A percentile compares a stretch with the other conserved stretches of the same genome.
phyloP scores from a whole-genome alignment of 2,113 vertebrate genomes.

The Corythaeola cristata region DNA sequence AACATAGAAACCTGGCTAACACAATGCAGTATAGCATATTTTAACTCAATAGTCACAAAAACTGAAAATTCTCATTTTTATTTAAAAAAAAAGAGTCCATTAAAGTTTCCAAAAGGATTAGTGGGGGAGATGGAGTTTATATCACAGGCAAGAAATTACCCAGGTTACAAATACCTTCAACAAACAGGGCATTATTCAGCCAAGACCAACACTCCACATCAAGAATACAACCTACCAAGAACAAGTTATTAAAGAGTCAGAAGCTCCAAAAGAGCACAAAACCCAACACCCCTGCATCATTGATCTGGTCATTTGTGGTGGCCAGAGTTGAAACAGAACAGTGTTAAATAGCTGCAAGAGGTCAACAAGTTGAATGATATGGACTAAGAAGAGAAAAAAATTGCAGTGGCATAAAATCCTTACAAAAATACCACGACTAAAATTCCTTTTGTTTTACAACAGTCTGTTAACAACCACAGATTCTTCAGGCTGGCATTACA shows the following conservation, averaged over 20 bases:
- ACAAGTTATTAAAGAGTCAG: neutral
- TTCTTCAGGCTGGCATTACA: neutral
- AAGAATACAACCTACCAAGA: neutral
- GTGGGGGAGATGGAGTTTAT: neutral
- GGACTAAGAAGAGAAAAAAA: neutral
- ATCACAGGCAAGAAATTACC: neutral
- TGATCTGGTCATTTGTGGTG: neutral
- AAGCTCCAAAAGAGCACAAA: neutral
- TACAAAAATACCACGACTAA: neutral
- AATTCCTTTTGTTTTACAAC: conserved; percentile 30
- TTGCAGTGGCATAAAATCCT: neutral
- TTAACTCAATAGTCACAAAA: neutral
- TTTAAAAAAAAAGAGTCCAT: neutral
- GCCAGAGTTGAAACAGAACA: neutral
- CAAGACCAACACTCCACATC: neutral
- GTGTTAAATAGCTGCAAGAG: neutral
- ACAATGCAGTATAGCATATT: neutral
- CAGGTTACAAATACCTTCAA: neutral
- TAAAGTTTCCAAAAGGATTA: neutral
- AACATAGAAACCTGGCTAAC: neutral
- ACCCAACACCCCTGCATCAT: accelerated
- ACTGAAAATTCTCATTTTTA: neutral
- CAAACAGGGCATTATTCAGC: neutral
- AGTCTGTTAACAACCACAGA: neutral
- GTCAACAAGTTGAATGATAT: neutral